Percentiles rank a stretch among this genome's conserved stretches.
Conservation (phyloP, 1,140 invertebrate species). For the Philopotamus ludificatus region DNA sequence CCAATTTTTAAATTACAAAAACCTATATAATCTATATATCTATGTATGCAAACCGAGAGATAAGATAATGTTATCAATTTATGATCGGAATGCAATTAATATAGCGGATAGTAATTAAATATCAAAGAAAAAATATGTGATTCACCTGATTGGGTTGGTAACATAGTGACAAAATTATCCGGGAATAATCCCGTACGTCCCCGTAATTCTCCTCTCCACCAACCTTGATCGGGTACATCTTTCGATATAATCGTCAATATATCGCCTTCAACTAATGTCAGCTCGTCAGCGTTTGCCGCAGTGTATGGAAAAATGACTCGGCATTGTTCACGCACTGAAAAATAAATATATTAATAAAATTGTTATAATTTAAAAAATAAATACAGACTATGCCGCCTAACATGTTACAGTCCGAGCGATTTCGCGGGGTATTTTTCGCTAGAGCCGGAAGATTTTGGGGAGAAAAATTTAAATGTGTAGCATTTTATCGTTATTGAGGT, state of each 20-base stretch:
- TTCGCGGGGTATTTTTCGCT: too few relatives aligned
- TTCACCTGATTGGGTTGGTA: constrained; percentile 42
- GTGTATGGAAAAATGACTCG: constrained; percentile 87
- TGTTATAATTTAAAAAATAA: neutral
- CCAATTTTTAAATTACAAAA: too few relatives aligned
- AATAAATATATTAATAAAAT: neutral
- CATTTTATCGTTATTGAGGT: too few relatives aligned
- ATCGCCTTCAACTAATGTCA: constrained; percentile 86
- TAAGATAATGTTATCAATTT: neutral
- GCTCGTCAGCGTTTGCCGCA: constrained; percentile 91
- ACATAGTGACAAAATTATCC: constrained; percentile 90
- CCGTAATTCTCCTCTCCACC: constrained; percentile 94
- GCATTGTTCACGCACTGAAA: constrained; percentile 68
- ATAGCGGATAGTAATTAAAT: too few relatives aligned
- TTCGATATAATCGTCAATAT: constrained; percentile 83
- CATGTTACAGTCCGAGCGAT: too few relatives aligned
- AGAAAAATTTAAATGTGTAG: neutral
- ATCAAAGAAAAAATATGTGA: neutral
- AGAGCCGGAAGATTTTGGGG: too few relatives aligned
- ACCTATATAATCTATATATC: too few relatives aligned
- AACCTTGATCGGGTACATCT: constrained; percentile 89
- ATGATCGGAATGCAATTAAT: too few relatives aligned
- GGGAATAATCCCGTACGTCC: constrained; percentile 92
- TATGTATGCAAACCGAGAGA: too few relatives aligned
- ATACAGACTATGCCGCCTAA: too few relatives aligned